Conservation (phyloP, 2,113 vertebrate genomes). For the Entelurus aequoreus region DNA sequence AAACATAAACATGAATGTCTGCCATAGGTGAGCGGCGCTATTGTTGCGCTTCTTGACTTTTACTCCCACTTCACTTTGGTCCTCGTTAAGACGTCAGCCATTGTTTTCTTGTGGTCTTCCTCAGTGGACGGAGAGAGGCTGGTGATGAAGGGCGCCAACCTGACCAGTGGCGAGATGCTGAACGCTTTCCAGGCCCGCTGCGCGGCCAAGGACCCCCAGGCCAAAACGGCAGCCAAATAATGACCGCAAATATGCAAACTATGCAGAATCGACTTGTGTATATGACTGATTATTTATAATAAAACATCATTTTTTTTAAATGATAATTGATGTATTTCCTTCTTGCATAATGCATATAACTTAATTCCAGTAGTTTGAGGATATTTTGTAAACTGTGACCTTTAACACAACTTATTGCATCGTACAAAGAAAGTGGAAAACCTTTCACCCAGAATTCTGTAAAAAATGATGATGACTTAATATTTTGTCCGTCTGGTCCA, state of each 20-base stretch:
- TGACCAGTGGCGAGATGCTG: constrained; percentile 78
- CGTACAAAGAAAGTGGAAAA: neutral
- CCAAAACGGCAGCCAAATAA: constrained; percentile 64
- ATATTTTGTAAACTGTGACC: constrained; percentile 40
- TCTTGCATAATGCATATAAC: constrained; percentile 28
- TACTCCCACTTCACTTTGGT: constrained; percentile 25
- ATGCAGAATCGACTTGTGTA: constrained; percentile 37
- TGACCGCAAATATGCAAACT: constrained; percentile 17
- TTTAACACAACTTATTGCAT: constrained; percentile 36
- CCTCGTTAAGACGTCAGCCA: neutral
- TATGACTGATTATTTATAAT: constrained; percentile 43
- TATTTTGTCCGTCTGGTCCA: no score
- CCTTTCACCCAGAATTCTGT: constrained; percentile 14
- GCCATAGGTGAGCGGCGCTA: constrained; percentile 22
- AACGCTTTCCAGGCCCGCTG: constrained; percentile 71
- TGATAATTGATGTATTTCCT: neutral
- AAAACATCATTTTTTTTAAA: constrained; percentile 25
- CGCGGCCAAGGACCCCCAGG: constrained; percentile 71
- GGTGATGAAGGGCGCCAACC: constrained; percentile 78
- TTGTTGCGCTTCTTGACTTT: constrained; percentile 15
- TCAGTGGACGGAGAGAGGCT: constrained; percentile 81
- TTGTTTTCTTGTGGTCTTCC: constrained; percentile 22
- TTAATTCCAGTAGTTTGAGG: constrained; percentile 24
- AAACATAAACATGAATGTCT: constrained; percentile 4
- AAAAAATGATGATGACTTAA: no score